Evolutionary conservation across 2,797 vertebrate genomes (phyloP).

Genomic region (Xenops minutus): DNA sequence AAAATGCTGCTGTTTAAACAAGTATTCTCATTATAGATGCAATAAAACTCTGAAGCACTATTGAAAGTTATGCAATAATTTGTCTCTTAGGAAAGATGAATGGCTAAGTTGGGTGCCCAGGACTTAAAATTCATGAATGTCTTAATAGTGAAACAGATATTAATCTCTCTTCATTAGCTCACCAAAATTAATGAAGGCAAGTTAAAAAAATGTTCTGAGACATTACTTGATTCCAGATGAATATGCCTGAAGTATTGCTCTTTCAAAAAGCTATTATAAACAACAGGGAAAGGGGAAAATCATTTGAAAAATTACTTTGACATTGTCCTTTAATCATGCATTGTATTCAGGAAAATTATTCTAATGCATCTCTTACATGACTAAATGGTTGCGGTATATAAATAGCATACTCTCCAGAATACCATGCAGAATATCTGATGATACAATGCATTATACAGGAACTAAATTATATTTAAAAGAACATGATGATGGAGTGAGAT

Average conservation of each 20-base stretch:
- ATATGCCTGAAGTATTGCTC: constrained; percentile 18
- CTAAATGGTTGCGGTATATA: neutral
- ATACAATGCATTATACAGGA: neutral
- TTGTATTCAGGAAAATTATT: constrained; percentile 37
- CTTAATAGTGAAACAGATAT: constrained; percentile 82
- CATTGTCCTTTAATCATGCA: constrained; percentile 50
- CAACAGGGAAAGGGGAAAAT: constrained; percentile 15
- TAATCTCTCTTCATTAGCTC: constrained; percentile 74
- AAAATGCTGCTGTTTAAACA: constrained; percentile 57
- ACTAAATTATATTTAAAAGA: neutral
- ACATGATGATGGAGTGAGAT: neutral
- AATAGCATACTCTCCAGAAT: constrained; percentile 3
- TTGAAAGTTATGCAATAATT: constrained; percentile 89
- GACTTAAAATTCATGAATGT: constrained; percentile 86
- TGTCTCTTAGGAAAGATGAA: constrained; percentile 86
- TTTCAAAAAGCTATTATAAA: constrained; percentile 44
- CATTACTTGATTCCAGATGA: constrained; percentile 39
- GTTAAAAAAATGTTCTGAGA: constrained; percentile 55
- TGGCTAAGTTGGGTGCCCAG: constrained; percentile 79
- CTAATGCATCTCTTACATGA: neutral
- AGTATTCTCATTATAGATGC: constrained; percentile 45
- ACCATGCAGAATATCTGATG: neutral
- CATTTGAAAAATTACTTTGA: constrained; percentile 43
- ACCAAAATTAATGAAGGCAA: constrained; percentile 59
- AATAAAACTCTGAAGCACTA: constrained; percentile 75